These are phyloP conservation scores for Sinosuthora webbiana DNA, from an alignment of 2,113 vertebrate genomes.

Conservation along the genomic window DNA sequence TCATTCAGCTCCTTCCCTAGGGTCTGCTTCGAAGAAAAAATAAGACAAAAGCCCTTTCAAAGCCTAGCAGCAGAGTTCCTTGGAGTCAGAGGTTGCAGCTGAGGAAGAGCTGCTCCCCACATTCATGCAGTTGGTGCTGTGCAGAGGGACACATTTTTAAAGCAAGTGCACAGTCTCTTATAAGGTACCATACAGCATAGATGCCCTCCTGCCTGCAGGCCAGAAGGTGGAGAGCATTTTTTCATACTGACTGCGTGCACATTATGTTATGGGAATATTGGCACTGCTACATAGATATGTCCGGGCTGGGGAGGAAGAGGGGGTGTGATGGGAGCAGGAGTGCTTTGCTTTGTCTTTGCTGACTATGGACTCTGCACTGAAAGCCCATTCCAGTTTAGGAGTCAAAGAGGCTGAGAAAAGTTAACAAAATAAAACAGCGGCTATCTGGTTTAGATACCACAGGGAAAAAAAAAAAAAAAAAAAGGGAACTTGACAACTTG, in stretches of 20 bases:
- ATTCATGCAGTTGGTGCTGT: fast-evolving
- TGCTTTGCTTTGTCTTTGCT: not conserved
- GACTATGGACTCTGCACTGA: not conserved
- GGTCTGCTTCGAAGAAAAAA: not conserved
- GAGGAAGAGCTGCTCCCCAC: not conserved
- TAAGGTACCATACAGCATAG: not conserved
- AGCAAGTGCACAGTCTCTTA: not conserved
- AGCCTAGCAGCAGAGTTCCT: not conserved
- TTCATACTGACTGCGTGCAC: not conserved
- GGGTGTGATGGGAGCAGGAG: not conserved
- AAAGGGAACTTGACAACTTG: no score
- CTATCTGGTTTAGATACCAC: not conserved
- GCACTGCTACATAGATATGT: not conserved
- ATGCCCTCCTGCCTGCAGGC: not conserved
- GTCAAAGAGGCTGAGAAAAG: not conserved
- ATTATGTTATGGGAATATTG: not conserved
- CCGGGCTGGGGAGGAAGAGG: fast-evolving
- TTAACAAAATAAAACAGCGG: not conserved
- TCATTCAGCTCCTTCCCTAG: not conserved
- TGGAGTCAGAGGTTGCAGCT: not conserved
- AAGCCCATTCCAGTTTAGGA: not conserved
- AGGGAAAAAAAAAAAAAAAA: not conserved
- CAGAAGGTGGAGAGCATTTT: not conserved
- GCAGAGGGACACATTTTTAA: not conserved
- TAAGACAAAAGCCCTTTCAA: not conserved